Evolutionary conservation across 2,113 vertebrate genomes (phyloP).

Genomic region (Zeus faber): DNA sequence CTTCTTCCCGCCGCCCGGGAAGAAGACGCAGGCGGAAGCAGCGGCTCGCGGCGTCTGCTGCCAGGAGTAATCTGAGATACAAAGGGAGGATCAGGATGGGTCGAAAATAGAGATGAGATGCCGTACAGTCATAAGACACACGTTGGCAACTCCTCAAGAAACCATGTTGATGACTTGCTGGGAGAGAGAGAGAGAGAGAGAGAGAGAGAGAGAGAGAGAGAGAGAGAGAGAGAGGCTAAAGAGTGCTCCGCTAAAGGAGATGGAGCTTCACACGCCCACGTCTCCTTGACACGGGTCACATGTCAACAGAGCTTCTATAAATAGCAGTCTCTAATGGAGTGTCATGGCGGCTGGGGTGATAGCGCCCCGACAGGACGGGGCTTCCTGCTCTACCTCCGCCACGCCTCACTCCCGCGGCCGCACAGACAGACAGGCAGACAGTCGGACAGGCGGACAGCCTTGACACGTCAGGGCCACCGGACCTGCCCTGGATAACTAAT

Average conservation of each 20-base stretch:
- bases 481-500: background rate
- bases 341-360: too few relatives aligned
- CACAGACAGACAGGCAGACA: too few relatives aligned
- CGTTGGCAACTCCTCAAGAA: too few relatives aligned
- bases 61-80: background rate
- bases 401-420: too few relatives aligned
- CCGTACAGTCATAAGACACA: too few relatives aligned
- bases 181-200: too few relatives aligned
- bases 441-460: too few relatives aligned
- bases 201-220: too few relatives aligned
- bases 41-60: too few relatives aligned
- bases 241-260: background rate
- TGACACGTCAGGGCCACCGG: too few relatives aligned
- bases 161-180: slow-evolving; percentile 10
- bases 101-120: too few relatives aligned
- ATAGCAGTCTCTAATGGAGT: slow-evolving; percentile 43
- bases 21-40: too few relatives aligned
- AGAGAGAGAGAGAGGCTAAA: background rate
- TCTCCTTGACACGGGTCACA: slow-evolving; percentile 30
- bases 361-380: background rate
- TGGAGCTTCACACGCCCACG: slow-evolving; percentile 1
- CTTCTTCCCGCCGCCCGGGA: slow-evolving; percentile 7
- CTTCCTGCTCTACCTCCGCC: background rate
- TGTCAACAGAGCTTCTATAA: slow-evolving; percentile 50
- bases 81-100: background rate